Conservation (phyloP, 2,113 vertebrate species). For the Cyanoliseus patagonus region DNA sequence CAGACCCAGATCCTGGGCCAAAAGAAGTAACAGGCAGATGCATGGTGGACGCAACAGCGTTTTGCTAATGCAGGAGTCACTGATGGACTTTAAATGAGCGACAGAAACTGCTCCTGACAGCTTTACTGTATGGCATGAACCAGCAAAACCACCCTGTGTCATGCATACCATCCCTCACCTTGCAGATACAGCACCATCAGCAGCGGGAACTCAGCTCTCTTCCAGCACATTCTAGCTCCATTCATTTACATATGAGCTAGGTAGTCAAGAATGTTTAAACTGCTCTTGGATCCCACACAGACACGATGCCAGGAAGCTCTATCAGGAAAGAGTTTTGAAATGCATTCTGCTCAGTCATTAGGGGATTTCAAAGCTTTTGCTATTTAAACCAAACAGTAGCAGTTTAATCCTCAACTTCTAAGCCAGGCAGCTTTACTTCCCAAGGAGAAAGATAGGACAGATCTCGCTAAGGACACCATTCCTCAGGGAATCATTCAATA, state of each 20-base stretch:
- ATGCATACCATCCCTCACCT: not conserved
- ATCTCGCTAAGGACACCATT: not conserved
- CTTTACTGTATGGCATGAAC: not conserved
- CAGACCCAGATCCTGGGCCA: not conserved
- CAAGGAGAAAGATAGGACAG: not conserved
- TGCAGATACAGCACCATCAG: accelerated
- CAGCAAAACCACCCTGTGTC: not conserved
- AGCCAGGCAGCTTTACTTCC: not conserved
- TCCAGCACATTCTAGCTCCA: not conserved
- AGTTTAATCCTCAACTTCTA: not conserved
- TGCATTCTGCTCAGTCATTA: not conserved
- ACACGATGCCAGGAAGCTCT: not conserved
- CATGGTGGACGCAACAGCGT: not conserved
- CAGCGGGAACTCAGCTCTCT: not conserved
- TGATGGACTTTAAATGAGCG: not conserved
- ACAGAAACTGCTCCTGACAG: not conserved
- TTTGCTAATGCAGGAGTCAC: not conserved
- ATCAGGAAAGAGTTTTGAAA: not conserved
- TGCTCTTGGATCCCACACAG: not conserved
- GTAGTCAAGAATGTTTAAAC: not conserved
- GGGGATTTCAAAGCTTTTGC: not conserved
- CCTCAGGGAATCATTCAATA: not conserved
- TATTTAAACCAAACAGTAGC: not conserved
- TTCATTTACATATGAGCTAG: not conserved
- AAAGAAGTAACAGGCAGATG: not conserved